Conservation (phyloP, 2,888 invertebrate genomes). For the Bruchidius siliquastri region DNA sequence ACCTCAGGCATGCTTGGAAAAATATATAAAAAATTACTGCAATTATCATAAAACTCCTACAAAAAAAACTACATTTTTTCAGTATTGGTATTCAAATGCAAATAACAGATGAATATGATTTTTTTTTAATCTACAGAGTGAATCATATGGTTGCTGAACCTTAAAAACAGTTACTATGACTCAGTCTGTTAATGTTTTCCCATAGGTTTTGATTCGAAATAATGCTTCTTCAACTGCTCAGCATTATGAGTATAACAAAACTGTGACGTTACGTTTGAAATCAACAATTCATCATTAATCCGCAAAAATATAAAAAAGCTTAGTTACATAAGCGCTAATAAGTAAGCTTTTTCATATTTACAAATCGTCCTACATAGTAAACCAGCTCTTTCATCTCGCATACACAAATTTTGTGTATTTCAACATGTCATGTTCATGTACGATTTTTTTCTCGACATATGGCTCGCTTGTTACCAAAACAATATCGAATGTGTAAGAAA, state of each 20-base stretch:
- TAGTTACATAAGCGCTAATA: neutral
- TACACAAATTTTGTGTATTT: neutral
- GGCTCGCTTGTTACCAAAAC: neutral
- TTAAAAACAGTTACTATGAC: neutral
- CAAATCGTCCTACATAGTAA: neutral
- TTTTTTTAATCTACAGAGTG: neutral
- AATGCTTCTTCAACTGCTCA: neutral
- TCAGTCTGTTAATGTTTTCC: neutral
- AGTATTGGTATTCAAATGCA: slow-evolving; percentile 70
- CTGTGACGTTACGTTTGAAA: neutral
- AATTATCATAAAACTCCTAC: neutral
- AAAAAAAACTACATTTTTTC: slow-evolving; percentile 1
- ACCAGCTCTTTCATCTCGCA: neutral
- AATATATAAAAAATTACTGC: slow-evolving; percentile 13
- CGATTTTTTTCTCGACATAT: neutral
- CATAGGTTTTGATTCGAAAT: neutral
- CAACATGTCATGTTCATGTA: neutral
- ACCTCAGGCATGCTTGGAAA: slow-evolving; percentile 3
- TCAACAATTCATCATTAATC: neutral
- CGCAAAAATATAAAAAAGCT: neutral
- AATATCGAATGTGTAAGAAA: slow-evolving; percentile 5
- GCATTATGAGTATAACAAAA: neutral
- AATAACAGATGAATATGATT: neutral
- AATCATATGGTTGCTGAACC: neutral
- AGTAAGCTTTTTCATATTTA: neutral